Evolutionary conservation across 2,113 vertebrate genomes (phyloP).

Genomic region (Romanogobio albipinnatus): DNA sequence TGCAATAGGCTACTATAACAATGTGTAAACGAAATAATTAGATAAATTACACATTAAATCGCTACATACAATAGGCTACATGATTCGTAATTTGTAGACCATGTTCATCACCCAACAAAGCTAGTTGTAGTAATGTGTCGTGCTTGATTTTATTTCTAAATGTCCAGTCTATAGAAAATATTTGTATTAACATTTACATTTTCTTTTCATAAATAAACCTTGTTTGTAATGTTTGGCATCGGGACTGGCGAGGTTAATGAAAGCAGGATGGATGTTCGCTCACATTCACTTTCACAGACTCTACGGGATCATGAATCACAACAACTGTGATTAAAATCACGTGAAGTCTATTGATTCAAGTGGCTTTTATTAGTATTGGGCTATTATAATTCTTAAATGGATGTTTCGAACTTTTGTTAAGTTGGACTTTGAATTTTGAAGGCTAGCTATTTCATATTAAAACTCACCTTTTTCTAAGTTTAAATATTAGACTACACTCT

Average conservation of each 20-base stretch:
- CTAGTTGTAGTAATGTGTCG: neutral
- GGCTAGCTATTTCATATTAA: neutral
- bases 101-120: no score
- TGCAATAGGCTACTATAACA: neutral
- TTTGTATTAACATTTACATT: neutral
- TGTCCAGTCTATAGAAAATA: neutral
- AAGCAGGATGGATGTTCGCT: neutral
- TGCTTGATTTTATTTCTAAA: neutral
- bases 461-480: neutral
- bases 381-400: neutral
- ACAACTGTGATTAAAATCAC: neutral
- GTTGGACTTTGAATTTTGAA: neutral
- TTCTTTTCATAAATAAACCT: neutral
- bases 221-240: neutral
- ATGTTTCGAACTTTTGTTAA: neutral
- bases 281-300: neutral
- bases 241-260: neutral
- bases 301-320: neutral
- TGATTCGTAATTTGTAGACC: neutral
- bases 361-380: neutral
- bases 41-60: neutral
- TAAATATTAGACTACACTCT: no score
- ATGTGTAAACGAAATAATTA: neutral
- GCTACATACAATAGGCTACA: no score
- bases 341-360: neutral